Evolutionary conservation across 2,797 vertebrate genomes (phyloP).

Genomic region (Gymnopithys bicolor): DNA sequence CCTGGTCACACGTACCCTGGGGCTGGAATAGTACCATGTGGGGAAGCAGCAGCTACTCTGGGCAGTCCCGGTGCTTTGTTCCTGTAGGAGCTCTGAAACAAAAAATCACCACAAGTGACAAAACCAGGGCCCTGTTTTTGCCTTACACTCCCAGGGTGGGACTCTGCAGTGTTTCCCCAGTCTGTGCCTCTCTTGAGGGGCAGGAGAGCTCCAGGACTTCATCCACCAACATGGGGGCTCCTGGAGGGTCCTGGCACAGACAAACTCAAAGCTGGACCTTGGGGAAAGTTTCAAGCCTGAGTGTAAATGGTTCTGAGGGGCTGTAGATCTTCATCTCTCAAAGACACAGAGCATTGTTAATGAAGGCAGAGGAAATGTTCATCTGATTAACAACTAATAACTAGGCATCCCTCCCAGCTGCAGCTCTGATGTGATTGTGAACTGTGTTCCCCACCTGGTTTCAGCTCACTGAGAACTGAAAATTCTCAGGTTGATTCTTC

Average conservation of each 20-base stretch:
- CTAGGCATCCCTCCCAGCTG: conserved; percentile 3
- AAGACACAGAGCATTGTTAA: background rate
- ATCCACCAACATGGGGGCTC: background rate
- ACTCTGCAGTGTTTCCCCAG: background rate
- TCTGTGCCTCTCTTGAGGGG: background rate
- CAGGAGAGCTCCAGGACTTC: background rate
- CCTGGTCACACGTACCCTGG: accelerated
- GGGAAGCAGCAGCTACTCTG: background rate
- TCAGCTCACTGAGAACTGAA: background rate
- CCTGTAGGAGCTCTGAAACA: background rate
- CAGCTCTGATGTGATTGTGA: background rate
- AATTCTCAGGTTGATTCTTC: conserved; percentile 24
- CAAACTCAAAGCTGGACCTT: background rate
- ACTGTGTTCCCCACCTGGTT: conserved; percentile 10
- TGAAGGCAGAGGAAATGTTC: background rate
- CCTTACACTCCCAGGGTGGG: accelerated
- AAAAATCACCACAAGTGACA: background rate
- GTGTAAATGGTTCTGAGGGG: background rate
- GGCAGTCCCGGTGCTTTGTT: background rate
- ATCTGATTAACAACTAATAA: background rate
- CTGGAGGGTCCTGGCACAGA: background rate
- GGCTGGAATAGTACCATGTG: accelerated
- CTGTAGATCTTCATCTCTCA: background rate
- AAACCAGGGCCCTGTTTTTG: background rate
- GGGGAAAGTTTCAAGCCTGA: background rate